Evolutionary conservation across 2,113 vertebrate species (phyloP).

Genomic region (Phocoena sinus): DNA sequence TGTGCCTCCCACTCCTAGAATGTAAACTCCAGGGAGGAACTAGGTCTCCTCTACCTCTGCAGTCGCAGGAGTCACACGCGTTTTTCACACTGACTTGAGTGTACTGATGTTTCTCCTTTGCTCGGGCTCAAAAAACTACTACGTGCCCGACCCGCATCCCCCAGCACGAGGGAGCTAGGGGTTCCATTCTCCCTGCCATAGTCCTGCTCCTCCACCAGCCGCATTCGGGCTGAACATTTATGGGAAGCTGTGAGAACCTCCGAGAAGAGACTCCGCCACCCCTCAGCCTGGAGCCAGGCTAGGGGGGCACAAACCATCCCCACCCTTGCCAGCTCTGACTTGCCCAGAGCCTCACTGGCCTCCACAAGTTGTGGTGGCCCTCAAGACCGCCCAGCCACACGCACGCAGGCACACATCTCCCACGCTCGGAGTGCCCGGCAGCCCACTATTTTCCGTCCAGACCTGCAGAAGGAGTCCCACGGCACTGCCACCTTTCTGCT

Average conservation of each 20-base stretch:
- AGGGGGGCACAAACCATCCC: neutral
- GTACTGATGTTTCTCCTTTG: neutral
- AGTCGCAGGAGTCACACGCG: neutral
- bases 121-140: neutral
- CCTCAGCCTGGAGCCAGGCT: neutral
- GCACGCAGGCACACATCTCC: neutral
- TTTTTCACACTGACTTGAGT: neutral
- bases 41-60: neutral
- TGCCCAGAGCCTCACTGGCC: neutral
- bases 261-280: neutral
- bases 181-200: neutral
- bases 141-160: accelerated
- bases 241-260: neutral
- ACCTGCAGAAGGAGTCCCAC: neutral
- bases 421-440: neutral
- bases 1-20: neutral
- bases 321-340: neutral
- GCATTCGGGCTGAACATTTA: neutral
- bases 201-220: neutral
- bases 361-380: neutral
- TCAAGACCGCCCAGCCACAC: neutral
- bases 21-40: neutral
- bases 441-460: neutral
- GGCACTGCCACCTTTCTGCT: neutral
- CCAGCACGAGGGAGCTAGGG: neutral